Base-by-base conservation (phyloP, 2,888 invertebrate species). In the Drosophila meridionalis region DNA sequence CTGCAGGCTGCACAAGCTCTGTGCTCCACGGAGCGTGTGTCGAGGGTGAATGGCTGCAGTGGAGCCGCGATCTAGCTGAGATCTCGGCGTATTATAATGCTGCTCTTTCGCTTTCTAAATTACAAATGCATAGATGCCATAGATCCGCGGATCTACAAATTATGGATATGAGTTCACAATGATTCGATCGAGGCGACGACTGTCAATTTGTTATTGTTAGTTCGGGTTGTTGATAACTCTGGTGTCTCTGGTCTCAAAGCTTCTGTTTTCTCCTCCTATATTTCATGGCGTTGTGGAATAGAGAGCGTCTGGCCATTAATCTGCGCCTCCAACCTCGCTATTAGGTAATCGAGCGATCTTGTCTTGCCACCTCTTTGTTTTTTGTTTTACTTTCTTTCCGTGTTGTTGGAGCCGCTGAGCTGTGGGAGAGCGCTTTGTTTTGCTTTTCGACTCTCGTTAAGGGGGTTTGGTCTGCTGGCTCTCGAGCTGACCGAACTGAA, bases 241-340 rank as follows among this genome's bases (percentile, higher is more conserved):
- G 55, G 43, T 61, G 52, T 70, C 32, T 67, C 50, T 56, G 56
- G 56, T 69, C 66, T 78, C 76, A 86, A 76, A 76, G 87, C 80
- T 80, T 76, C 62, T 64, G 70, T 84, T 85, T 85, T 87, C 87
- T 83, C 84, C 85, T 69, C 77, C 81, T 73, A 77, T 75, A 76
- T 72, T 63, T 84, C 86, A 86, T 73, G 69, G 74, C 69, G 56
- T 40, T 66, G 42, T 64, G 60, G 65, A 26, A 66, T 65, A 52
- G 67, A 80, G 73, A 62, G 80, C 60, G 72, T 57, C 79, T 61
- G 79, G 81, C 83, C 84, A 86, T 86, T 86, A 86, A 86, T 73
- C 80, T 73, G 69, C 40, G 47, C 42, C 75, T 63, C 63, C 66
- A 52, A 61, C 68, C 69, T 57, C 36, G 59, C 57, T 34, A 80